Conservation (phyloP, 2,113 vertebrate genomes). For the Stictonetta naevosa region DNA sequence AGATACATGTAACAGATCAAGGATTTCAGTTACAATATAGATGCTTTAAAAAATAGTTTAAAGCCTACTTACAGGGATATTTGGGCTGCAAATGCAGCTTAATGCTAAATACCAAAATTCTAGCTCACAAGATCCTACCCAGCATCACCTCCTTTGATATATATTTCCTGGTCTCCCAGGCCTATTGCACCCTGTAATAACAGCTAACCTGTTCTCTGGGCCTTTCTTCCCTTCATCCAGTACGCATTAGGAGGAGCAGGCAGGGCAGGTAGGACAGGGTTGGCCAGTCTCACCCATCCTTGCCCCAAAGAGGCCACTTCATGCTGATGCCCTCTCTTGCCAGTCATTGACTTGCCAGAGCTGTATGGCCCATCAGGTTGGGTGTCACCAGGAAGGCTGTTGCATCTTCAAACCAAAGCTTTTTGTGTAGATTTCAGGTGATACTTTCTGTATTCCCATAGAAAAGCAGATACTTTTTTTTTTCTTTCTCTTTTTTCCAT, state of each 20-base stretch:
- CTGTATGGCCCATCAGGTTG: background rate
- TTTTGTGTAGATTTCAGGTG: background rate
- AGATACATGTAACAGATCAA: background rate
- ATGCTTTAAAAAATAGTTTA: background rate
- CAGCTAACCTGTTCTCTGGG: background rate
- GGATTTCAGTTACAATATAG: background rate
- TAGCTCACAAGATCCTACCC: background rate
- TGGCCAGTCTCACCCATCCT: background rate
- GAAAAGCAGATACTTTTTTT: background rate
- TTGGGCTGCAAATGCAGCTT: background rate
- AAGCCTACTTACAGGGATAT: background rate
- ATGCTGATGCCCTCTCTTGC: background rate
- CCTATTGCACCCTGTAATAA: background rate
- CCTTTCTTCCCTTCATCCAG: background rate
- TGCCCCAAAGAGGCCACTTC: background rate
- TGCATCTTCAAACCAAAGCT: background rate
- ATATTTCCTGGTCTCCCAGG: background rate
- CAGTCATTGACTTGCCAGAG: background rate
- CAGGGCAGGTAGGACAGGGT: background rate
- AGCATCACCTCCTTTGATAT: background rate
- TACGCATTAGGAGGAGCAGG: background rate
- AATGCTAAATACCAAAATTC: background rate
- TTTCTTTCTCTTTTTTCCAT: background rate
- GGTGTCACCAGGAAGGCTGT: background rate
- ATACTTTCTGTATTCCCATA: background rate